phyloP scores from a whole-genome alignment of 1,140 invertebrate species.

The Cylas formicarius region DNA sequence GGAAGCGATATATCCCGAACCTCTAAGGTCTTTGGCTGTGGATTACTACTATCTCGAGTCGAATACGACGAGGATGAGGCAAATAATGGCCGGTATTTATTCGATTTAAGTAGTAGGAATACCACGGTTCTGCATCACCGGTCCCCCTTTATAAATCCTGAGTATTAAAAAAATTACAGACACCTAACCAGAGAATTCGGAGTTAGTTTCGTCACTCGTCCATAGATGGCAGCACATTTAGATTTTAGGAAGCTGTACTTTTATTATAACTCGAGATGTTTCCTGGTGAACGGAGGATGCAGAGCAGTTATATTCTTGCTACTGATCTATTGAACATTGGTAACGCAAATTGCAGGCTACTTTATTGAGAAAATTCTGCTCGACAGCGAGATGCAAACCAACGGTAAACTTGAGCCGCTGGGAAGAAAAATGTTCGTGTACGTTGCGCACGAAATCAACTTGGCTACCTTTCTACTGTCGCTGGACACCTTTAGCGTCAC shows the following conservation, averaged over 20 bases:
- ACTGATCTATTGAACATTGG: too few species aligned
- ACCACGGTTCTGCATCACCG: too few species aligned
- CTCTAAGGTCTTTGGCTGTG: constrained; percentile 10
- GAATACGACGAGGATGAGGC: constrained; percentile 12
- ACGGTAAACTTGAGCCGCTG: constrained; percentile 11
- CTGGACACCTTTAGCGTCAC: constrained; percentile 28
- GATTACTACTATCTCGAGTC: constrained; percentile 19
- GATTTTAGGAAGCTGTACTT: too few species aligned
- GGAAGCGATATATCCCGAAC: constrained; percentile 12
- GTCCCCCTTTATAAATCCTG: too few species aligned
- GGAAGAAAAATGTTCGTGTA: constrained; percentile 24
- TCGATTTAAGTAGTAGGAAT: too few species aligned
- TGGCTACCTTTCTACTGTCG: constrained; percentile 20
- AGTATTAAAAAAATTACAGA: too few species aligned
- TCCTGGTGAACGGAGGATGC: too few species aligned
- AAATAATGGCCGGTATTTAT: constrained; percentile 9
- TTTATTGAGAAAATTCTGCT: constrained; percentile 16
- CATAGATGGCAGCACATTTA: too few species aligned
- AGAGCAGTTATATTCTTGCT: too few species aligned
- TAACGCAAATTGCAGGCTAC: constrained; percentile 20
- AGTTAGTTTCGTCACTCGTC: too few species aligned
- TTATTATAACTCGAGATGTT: too few species aligned
- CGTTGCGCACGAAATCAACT: constrained; percentile 26
- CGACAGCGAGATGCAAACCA: constrained; percentile 14
- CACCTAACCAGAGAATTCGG: too few species aligned